Evolutionary conservation across 2,888 invertebrate species (phyloP).

Genomic region (Atherix ibis): DNA sequence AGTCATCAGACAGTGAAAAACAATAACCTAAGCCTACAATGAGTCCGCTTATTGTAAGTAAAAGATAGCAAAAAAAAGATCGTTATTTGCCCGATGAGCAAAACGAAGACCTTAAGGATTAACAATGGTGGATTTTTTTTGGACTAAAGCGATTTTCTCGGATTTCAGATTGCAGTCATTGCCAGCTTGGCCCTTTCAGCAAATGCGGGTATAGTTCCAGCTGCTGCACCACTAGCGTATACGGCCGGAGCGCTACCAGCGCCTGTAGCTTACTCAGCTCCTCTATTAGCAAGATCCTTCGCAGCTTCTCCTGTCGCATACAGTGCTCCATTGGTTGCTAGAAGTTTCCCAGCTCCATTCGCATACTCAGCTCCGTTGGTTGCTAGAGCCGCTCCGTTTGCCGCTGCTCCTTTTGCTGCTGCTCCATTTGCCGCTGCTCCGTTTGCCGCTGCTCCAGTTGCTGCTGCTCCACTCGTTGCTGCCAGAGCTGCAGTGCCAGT

Average conservation of each 20-base stretch:
- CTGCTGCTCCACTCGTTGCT: slow-evolving; percentile 11
- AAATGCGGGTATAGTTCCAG: slow-evolving; percentile 24
- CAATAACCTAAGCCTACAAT: slow-evolving; percentile 27
- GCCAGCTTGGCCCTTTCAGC: slow-evolving; percentile 28
- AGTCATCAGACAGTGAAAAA: slow-evolving; percentile 31
- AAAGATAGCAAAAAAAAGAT: background rate
- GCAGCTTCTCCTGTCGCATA: slow-evolving; percentile 12
- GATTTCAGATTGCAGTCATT: slow-evolving; percentile 23
- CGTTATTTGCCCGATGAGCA: no score
- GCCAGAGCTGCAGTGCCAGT: slow-evolving; percentile 20
- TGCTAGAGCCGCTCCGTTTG: slow-evolving; percentile 13
- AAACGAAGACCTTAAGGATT: no score
- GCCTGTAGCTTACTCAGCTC: slow-evolving; percentile 11
- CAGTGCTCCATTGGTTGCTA: slow-evolving; percentile 10
- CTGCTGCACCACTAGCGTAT: slow-evolving; percentile 19
- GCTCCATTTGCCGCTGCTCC: slow-evolving; percentile 17
- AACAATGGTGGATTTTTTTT: no score
- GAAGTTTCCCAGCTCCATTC: slow-evolving; percentile 11
- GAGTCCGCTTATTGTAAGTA: slow-evolving; percentile 34
- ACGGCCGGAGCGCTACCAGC: no score
- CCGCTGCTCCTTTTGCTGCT: slow-evolving; percentile 9
- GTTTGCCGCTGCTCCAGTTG: slow-evolving; percentile 16
- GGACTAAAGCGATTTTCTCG: slow-evolving; percentile 1
- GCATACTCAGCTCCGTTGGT: slow-evolving; percentile 11
- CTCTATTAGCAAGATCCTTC: slow-evolving; percentile 6